Base-by-base conservation (phyloP, 2,888 invertebrate genomes). In the Sabellastarte sp. region DNA sequence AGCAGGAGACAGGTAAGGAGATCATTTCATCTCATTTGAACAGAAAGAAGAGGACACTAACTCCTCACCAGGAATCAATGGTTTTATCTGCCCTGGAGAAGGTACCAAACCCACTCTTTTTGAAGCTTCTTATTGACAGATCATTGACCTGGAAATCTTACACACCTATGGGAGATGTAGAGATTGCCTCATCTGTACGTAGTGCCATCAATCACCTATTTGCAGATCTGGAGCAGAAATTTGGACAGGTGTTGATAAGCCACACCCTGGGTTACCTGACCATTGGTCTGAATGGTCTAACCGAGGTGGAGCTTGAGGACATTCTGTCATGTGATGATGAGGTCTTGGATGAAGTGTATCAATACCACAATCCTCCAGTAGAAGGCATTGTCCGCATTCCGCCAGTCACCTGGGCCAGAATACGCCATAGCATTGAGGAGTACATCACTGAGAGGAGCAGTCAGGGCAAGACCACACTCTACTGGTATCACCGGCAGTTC, bases 401-500 rank as follows among this genome's bases (percentile, higher is more conserved):
- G 10, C 74, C 77, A 1, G 71, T 80, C 2, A 67, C 80, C 53
- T 80, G 79, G 76, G 76, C 79, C 3, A 70, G 80, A 59, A 73
- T 80, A 31, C 65, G 71, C 2, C 72, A 73, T 63, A 77, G 80
- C 26, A 66, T 80, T n/a, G 67, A 71, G 51, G 78, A 79, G 53
- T 81, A 80, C 65, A 65, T 80, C 2, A 77, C 77, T 1, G 80
- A 79, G 63, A 68, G 79, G 59, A 63, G 71, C 59, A 75, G 78
- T 2, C 72, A 75, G 55, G 77, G 76, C 26, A 79, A 78, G 64
- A 76, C 70, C 29, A 78, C 80, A 10, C 62, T 79, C 60, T 76
- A 67, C 63, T 81, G 81, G 81, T 81, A 79, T 64, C 80, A 81
- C 60, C 69, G 79, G 26, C 80, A 80, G 68, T 81, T 81, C 63